Percentiles rank a stretch among this genome's conserved stretches.
These are phyloP conservation scores for Parotocinclus haroldoi DNA, from an alignment of 2,797 vertebrate genomes.

Conservation along the genomic window DNA sequence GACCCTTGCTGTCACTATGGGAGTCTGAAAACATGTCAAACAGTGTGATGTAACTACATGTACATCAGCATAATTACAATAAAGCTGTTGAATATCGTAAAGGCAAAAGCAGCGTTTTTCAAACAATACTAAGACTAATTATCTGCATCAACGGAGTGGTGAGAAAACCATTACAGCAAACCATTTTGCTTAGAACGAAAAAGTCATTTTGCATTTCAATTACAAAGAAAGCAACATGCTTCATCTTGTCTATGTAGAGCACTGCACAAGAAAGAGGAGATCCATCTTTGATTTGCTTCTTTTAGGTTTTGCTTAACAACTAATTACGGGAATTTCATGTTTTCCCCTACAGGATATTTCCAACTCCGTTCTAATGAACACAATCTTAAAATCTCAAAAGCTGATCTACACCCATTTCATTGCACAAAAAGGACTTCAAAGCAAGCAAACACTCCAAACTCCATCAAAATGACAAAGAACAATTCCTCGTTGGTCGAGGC, in stretches of 20 bases:
- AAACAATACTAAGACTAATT: slow-evolving; percentile 42
- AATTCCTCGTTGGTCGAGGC: not conserved
- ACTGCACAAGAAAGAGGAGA: not conserved
- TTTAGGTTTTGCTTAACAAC: not conserved
- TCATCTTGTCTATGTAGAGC: not conserved
- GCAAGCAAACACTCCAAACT: slow-evolving; percentile 1
- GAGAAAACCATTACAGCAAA: slow-evolving; percentile 39
- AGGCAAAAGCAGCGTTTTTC: slow-evolving; percentile 17
- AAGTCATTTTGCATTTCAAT: slow-evolving; percentile 30
- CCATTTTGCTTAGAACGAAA: slow-evolving; percentile 19
- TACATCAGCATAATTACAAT: slow-evolving; percentile 18
- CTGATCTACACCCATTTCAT: not conserved
- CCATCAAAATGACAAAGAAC: slow-evolving; percentile 8
- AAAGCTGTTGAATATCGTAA: slow-evolving; percentile 20
- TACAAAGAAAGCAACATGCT: slow-evolving; percentile 16
- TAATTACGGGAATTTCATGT: slow-evolving; percentile 5
- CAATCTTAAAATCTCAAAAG: not conserved
- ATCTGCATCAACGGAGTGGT: slow-evolving; percentile 32
- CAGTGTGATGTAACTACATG: not conserved
- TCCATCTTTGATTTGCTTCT: not conserved
- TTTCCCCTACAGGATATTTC: not conserved
- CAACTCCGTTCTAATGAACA: not conserved
- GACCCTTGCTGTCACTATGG: not conserved
- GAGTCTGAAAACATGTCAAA: not conserved
- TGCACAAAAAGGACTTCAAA: not conserved